phyloP scores from a whole-genome alignment of 2,797 vertebrate genomes.

The Enteromius argenteus region DNA sequence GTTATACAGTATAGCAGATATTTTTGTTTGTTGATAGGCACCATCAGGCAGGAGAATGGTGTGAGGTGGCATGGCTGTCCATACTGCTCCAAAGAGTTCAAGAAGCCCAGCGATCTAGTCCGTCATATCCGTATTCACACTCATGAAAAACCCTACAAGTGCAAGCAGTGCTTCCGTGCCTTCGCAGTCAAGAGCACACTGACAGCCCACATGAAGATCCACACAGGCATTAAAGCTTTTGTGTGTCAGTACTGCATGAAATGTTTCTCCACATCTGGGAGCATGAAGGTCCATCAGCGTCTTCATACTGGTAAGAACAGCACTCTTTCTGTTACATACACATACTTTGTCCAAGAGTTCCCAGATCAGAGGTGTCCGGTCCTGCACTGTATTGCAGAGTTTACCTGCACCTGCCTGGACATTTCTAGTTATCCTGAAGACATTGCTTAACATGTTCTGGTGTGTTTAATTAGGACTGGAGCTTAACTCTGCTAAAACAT shows the following conservation, averaged over 20 bases:
- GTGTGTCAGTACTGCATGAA: slow-evolving; percentile 96
- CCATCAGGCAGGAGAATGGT: slow-evolving; percentile 93
- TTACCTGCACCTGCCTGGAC: not conserved
- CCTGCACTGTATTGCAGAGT: not conserved
- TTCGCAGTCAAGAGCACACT: slow-evolving; percentile 99
- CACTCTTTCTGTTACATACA: not conserved
- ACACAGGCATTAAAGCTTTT: slow-evolving; percentile 96
- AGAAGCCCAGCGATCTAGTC: slow-evolving; percentile 97
- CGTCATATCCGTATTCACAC: slow-evolving; percentile 99
- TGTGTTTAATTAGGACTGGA: not conserved
- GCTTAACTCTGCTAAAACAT: not conserved
- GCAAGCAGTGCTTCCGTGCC: slow-evolving; percentile 97
- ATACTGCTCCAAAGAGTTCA: slow-evolving; percentile 97
- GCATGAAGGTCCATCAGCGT: slow-evolving; percentile 98
- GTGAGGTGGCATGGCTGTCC: slow-evolving; percentile 97
- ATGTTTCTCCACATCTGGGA: slow-evolving; percentile 98
- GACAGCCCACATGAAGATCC: slow-evolving; percentile 97
- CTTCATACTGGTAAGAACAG: slow-evolving; percentile 91
- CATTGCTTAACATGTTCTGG: not conserved
- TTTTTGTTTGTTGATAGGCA: slow-evolving; percentile 76
- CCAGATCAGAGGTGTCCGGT: not conserved
- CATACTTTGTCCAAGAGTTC: not conserved
- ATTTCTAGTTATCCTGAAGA: not conserved
- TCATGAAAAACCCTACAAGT: slow-evolving; percentile 98
- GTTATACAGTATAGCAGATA: not conserved